phyloP scores from a whole-genome alignment of 2,797 vertebrate species.

The Gallinago stenura region DNA sequence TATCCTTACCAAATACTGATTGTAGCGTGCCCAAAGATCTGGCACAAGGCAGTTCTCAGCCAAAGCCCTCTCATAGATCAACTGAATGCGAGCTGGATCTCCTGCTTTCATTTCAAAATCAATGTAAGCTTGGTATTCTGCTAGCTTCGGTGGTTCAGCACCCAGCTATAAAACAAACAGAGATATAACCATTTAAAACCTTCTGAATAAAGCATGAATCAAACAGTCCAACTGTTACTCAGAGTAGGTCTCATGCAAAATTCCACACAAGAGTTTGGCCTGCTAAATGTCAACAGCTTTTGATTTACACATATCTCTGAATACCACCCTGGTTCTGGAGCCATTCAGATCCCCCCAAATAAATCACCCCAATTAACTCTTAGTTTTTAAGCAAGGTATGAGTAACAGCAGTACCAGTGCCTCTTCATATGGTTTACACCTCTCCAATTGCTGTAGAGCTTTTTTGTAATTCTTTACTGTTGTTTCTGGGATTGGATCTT shows the following conservation, averaged over 20 bases:
- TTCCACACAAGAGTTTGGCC: not conserved
- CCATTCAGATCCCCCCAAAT: not conserved
- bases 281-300: not conserved
- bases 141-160: constrained; percentile 91
- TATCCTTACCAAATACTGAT: constrained; percentile 91
- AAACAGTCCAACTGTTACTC: not conserved
- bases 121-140: constrained; percentile 94
- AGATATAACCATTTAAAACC: not conserved
- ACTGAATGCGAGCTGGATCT: constrained; percentile 93
- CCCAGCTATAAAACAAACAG: constrained; percentile 81
- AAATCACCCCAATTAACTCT: not conserved
- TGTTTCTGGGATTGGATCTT: constrained; percentile 84
- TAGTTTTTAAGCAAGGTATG: not conserved
- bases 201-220: not conserved
- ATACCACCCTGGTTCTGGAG: not conserved
- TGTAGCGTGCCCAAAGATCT: constrained; percentile 95
- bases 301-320: not conserved
- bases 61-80: constrained; percentile 92
- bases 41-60: constrained; percentile 97
- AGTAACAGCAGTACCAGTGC: constrained; percentile 84
- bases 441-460: constrained; percentile 88
- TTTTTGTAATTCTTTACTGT: constrained; percentile 86
- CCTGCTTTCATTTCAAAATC: constrained; percentile 93
- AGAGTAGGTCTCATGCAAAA: not conserved
- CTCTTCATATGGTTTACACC: constrained; percentile 88